phyloP scores from a whole-genome alignment of 2,888 invertebrate species.

The Tiliacea citrago region DNA sequence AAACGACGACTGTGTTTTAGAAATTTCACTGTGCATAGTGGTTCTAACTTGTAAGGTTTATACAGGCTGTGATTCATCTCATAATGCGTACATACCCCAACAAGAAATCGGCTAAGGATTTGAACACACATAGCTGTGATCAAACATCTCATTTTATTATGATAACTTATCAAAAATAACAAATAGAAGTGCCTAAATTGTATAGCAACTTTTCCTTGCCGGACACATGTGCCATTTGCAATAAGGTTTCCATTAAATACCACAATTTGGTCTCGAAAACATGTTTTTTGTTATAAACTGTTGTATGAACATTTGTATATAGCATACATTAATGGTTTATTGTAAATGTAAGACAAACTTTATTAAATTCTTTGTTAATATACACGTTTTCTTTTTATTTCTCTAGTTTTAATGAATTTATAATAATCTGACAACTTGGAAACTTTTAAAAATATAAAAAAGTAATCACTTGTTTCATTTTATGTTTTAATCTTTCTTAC shows the following conservation, averaged over 20 bases:
- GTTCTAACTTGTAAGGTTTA: neutral
- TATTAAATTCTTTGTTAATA: slow-evolving; percentile 89
- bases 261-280: slow-evolving; percentile 55
- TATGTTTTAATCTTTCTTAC: slow-evolving; percentile 2
- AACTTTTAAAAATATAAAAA: neutral
- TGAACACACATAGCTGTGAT: slow-evolving; percentile 37
- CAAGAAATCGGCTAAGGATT: slow-evolving; percentile 30
- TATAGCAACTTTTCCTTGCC: slow-evolving; percentile 22
- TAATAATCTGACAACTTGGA: neutral
- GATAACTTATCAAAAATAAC: slow-evolving; percentile 32
- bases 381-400: slow-evolving; percentile 68
- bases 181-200: slow-evolving; percentile 67
- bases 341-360: slow-evolving; percentile 83
- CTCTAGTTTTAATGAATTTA: neutral
- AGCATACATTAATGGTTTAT: slow-evolving; percentile 76
- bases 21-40: neutral
- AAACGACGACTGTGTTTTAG: slow-evolving; percentile 2
- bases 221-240: slow-evolving; percentile 56
- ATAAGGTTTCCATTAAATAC: slow-evolving; percentile 34
- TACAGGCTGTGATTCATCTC: slow-evolving; percentile 1
- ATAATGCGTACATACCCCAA: slow-evolving; percentile 18
- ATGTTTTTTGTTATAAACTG: slow-evolving; percentile 66
- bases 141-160: slow-evolving; percentile 29
- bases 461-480: neutral
- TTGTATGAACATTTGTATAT: slow-evolving; percentile 79